Percentiles rank a stretch among this genome's conserved stretches.
phyloP scores from a whole-genome alignment of 1,140 invertebrate species.

The Vanessa atalanta region DNA sequence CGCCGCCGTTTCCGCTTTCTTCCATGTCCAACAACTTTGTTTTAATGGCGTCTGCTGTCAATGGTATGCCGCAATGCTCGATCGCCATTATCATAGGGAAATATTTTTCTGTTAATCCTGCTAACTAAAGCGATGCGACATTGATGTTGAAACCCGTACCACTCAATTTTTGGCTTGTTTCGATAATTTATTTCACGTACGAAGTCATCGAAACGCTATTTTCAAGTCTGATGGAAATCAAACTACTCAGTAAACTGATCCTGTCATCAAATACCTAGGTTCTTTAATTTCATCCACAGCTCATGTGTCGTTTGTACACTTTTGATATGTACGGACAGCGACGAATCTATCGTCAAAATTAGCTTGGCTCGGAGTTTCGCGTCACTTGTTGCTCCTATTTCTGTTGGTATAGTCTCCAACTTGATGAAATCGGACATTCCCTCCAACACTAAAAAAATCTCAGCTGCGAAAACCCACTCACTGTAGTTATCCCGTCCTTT shows the following conservation, averaged over 20 bases:
- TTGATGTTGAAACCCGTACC: slow-evolving; percentile 8
- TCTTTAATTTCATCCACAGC: slow-evolving; percentile 4
- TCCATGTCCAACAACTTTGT: slow-evolving; percentile 17
- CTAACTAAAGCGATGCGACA: slow-evolving; percentile 12
- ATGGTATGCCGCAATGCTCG: background rate
- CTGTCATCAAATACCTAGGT: background rate
- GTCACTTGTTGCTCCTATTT: too few relatives aligned
- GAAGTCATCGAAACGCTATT: too few relatives aligned
- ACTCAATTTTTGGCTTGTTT: slow-evolving; percentile 9
- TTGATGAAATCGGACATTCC: too few relatives aligned
- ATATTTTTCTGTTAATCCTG: slow-evolving; percentile 9
- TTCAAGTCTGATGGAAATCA: slow-evolving; percentile 21
- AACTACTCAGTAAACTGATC: slow-evolving; percentile 8
- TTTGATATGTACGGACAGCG: too few relatives aligned
- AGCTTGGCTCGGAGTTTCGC: too few relatives aligned
- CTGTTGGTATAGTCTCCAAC: too few relatives aligned
- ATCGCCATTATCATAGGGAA: slow-evolving; percentile 19
- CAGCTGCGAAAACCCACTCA: too few relatives aligned
- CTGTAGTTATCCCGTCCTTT: too few relatives aligned
- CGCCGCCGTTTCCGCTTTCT: background rate
- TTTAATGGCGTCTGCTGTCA: slow-evolving; percentile 10
- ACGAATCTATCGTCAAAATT: too few relatives aligned
- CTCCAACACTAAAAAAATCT: too few relatives aligned
- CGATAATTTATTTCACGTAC: slow-evolving; percentile 3
- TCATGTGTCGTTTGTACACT: background rate